Conservation (phyloP, 2,797 vertebrate species). For the Ambastaia sidthimunki region DNA sequence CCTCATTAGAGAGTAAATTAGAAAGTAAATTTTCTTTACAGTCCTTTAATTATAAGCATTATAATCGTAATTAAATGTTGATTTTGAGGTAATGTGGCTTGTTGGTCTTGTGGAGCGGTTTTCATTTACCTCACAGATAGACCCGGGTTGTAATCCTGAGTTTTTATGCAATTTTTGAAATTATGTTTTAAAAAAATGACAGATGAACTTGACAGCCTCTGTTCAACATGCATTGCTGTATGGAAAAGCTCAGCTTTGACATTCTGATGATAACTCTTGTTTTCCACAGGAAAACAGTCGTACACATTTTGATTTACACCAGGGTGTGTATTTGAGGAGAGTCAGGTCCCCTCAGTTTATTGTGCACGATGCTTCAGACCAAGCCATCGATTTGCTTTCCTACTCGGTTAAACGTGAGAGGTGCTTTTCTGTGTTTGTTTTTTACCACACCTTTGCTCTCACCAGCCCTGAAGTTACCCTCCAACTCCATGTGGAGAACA, state of each 20-base stretch:
- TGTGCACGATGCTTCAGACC: not conserved
- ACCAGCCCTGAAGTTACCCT: not conserved
- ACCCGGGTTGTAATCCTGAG: not conserved
- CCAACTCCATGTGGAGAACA: not conserved
- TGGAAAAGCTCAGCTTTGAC: too few species aligned
- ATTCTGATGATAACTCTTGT: too few species aligned
- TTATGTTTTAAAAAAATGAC: too few species aligned
- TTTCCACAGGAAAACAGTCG: not conserved
- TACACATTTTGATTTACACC: not conserved
- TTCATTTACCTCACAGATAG: not conserved
- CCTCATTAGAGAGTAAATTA: not conserved
- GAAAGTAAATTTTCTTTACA: not conserved
- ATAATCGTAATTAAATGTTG: not conserved
- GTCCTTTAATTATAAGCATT: not conserved
- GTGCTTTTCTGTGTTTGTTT: not conserved
- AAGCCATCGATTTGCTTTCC: not conserved
- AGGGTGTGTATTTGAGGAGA: not conserved
- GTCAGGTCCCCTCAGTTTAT: not conserved
- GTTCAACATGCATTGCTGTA: too few species aligned
- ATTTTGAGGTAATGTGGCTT: not conserved
- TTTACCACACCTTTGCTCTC: not conserved
- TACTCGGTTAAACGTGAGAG: not conserved
- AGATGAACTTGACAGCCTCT: too few species aligned
- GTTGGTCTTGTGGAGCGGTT: not conserved
- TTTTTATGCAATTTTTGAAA: too few species aligned